Conservation (phyloP, 2,888 invertebrate species). For the Diarsia rubi region DNA sequence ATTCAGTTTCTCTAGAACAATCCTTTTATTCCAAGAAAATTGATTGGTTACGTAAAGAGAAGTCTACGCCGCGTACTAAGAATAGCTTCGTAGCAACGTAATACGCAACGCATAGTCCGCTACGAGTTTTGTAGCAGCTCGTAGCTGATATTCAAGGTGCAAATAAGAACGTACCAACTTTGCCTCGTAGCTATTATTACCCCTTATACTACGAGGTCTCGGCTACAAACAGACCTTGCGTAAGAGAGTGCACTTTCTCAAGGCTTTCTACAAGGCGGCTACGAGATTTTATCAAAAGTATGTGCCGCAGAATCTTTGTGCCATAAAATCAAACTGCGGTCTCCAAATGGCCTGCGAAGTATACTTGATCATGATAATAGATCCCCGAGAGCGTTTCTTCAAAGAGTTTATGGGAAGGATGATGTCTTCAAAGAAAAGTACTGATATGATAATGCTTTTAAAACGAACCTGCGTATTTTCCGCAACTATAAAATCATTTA, state of each 20-base stretch:
- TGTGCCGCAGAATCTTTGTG: constrained; percentile 26
- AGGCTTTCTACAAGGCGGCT: constrained; percentile 13
- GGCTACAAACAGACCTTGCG: constrained; percentile 24
- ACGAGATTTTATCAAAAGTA: constrained; percentile 45
- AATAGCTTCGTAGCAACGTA: constrained; percentile 59
- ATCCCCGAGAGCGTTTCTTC: constrained; percentile 16
- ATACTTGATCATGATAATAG: constrained; percentile 47
- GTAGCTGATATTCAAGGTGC: constrained; percentile 57
- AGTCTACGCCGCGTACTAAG: constrained; percentile 47
- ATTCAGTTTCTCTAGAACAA: constrained; percentile 15
- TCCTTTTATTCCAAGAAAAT: constrained; percentile 33
- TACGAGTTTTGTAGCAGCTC: constrained; percentile 52
- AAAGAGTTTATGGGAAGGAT: constrained; percentile 31
- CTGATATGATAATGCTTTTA: constrained; percentile 13
- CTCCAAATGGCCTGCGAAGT: constrained; percentile 42
- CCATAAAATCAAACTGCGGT: constrained; percentile 51
- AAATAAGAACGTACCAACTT: constrained; percentile 47
- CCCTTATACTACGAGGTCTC: constrained; percentile 34
- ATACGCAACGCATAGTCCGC: constrained; percentile 59
- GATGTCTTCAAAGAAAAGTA: constrained; percentile 24
- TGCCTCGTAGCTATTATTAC: constrained; percentile 53
- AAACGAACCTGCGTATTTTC: constrained; percentile 40
- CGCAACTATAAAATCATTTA: constrained; percentile 46
- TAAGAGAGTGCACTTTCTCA: constrained; percentile 28
- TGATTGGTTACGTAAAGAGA: constrained; percentile 54